Percentiles rank a stretch among this genome's conserved stretches.
phyloP scores from a whole-genome alignment of 53 echinoderm and acorn worm species.

The Apostichopus leukothele region DNA sequence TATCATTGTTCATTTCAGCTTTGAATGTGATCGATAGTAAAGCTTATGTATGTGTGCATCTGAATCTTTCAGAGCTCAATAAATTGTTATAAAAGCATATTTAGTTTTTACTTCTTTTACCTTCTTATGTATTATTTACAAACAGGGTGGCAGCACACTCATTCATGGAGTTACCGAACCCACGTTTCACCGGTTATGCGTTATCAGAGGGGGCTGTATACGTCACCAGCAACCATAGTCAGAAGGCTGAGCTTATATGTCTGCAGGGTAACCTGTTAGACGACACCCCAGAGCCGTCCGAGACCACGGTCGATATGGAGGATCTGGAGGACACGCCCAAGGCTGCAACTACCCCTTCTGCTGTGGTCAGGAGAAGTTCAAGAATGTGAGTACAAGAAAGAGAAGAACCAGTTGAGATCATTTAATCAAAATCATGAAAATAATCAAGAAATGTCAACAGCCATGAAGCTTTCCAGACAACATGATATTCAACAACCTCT shows the following conservation, averaged over 20 bases:
- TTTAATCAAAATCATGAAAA: too few species aligned
- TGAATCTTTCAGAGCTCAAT: too few species aligned
- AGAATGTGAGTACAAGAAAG: conserved; percentile 11
- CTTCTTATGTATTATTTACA: background rate
- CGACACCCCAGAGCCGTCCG: background rate
- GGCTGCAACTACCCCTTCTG: background rate
- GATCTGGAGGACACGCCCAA: conserved; percentile 36
- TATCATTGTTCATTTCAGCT: too few species aligned
- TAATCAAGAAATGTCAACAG: too few species aligned
- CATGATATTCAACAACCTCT: too few species aligned
- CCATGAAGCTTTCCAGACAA: too few species aligned
- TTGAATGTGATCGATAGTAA: too few species aligned
- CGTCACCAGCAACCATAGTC: conserved; percentile 68
- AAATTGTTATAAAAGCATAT: too few species aligned
- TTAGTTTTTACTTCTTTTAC: background rate
- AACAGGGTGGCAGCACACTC: conserved; percentile 64
- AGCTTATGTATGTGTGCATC: too few species aligned
- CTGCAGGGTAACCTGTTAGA: conserved; percentile 72
- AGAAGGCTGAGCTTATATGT: conserved; percentile 77
- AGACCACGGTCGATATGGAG: background rate
- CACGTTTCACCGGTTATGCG: conserved; percentile 85
- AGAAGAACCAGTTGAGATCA: background rate
- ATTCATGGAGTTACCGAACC: conserved; percentile 77
- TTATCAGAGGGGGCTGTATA: conserved; percentile 79
- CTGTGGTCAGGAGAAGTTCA: conserved; percentile 18